A percentile compares a stretch with the other conserved stretches of the same genome.
Conservation (phyloP, 2,113 vertebrate genomes). For the Halcyon senegalensis region DNA sequence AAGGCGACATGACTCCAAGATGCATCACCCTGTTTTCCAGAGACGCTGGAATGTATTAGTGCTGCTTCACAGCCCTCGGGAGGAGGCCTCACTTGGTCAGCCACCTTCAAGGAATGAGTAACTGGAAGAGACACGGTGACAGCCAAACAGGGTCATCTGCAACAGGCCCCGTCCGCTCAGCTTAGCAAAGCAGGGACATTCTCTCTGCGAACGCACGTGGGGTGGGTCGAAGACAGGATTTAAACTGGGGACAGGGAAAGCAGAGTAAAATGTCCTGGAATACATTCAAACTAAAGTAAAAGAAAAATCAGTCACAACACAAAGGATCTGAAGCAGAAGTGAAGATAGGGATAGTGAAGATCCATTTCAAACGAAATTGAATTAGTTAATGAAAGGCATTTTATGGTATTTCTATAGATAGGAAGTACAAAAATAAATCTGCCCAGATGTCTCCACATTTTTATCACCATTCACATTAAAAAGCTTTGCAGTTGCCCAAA, state of each 20-base stretch:
- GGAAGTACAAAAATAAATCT: neutral
- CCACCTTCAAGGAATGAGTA: neutral
- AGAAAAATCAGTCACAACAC: neutral
- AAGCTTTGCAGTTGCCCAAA: neutral
- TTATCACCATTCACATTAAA: neutral
- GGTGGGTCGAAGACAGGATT: neutral
- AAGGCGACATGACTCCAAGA: neutral
- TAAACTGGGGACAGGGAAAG: neutral
- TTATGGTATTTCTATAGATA: neutral
- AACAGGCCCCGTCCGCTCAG: neutral
- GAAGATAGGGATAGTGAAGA: neutral
- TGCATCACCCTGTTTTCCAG: neutral
- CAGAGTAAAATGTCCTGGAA: neutral
- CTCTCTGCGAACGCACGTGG: neutral
- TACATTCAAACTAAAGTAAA: neutral
- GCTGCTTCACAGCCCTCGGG: neutral
- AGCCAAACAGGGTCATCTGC: neutral
- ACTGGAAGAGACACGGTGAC: neutral
- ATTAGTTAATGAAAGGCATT: neutral
- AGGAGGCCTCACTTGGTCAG: neutral
- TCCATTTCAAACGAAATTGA: neutral
- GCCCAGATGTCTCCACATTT: neutral
- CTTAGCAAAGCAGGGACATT: neutral
- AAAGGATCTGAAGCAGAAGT: neutral
- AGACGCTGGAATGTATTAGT: neutral